These are phyloP conservation scores for Tonatia bakeri DNA, from an alignment of 2,113 vertebrate species.

Conservation along the genomic window DNA sequence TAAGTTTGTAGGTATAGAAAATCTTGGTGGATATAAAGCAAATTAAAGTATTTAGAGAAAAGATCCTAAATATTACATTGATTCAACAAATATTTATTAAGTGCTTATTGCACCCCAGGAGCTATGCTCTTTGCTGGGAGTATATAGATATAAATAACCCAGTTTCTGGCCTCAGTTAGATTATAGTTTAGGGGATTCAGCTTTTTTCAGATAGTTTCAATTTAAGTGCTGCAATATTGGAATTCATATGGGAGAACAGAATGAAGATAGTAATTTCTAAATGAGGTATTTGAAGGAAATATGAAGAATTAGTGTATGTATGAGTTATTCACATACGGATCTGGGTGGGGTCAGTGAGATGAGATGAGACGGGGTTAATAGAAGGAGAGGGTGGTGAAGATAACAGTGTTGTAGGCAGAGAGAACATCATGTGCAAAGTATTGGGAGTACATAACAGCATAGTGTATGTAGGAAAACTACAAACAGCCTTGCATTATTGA, in stretches of 20 bases:
- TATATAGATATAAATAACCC: background rate
- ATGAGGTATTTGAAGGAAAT: background rate
- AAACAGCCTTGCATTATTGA: background rate
- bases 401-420: background rate
- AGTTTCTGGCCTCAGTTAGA: background rate
- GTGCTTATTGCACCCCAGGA: background rate
- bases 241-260: background rate
- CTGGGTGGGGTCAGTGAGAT: background rate
- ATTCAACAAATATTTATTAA: slow-evolving; percentile 4
- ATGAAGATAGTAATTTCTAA: background rate
- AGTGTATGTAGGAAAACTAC: background rate
- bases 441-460: background rate
- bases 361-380: background rate
- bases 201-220: background rate
- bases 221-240: background rate
- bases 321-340: background rate
- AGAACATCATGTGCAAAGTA: background rate
- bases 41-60: slow-evolving; percentile 36
- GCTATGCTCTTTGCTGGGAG: background rate
- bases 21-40: background rate
- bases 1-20: background rate
- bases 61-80: background rate
- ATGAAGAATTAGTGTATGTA: background rate
- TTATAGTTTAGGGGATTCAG: background rate
- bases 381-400: background rate